Evolutionary conservation across 1,140 invertebrate species (phyloP).

Genomic region (Drosophila lowei): DNA sequence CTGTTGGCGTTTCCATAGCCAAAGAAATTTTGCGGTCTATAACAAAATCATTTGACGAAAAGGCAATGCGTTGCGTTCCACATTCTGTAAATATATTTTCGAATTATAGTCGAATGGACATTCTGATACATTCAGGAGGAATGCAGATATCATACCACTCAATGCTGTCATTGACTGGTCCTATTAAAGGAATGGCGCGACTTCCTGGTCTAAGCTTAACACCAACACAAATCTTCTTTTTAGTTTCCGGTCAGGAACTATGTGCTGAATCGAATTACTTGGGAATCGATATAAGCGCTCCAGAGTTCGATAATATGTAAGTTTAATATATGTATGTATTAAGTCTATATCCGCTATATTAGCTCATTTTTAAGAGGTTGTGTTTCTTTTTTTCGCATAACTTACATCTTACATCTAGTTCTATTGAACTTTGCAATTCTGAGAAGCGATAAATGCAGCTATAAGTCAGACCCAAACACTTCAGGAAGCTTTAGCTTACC

Average conservation of each 20-base stretch:
- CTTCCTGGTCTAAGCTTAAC: constrained; percentile 78
- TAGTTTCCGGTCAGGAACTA: constrained; percentile 78
- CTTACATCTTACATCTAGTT: no score
- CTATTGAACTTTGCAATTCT: no score
- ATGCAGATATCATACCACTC: constrained; percentile 83
- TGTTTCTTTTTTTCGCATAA: no score
- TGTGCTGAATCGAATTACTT: constrained; percentile 78
- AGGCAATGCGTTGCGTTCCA: constrained; percentile 82
- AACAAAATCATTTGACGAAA: constrained; percentile 81
- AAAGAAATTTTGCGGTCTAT: constrained; percentile 82
- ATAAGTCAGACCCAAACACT: no score
- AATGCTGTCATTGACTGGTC: constrained; percentile 78
- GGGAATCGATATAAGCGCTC: constrained; percentile 74
- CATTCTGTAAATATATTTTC: constrained; percentile 82
- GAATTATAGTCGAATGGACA: constrained; percentile 81
- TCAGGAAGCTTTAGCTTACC: no score
- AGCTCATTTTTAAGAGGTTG: no score
- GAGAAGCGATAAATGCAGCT: no score
- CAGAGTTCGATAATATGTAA: constrained; percentile 81
- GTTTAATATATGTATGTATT: constrained; percentile 10
- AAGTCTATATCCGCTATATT: no score
- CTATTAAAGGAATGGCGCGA: constrained; percentile 79
- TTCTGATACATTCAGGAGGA: constrained; percentile 81
- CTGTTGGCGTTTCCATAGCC: constrained; percentile 81
- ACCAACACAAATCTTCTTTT: constrained; percentile 82